These are phyloP conservation scores for Iselma pallidipennis DNA, from an alignment of 2,888 invertebrate species.

Conservation along the genomic window DNA sequence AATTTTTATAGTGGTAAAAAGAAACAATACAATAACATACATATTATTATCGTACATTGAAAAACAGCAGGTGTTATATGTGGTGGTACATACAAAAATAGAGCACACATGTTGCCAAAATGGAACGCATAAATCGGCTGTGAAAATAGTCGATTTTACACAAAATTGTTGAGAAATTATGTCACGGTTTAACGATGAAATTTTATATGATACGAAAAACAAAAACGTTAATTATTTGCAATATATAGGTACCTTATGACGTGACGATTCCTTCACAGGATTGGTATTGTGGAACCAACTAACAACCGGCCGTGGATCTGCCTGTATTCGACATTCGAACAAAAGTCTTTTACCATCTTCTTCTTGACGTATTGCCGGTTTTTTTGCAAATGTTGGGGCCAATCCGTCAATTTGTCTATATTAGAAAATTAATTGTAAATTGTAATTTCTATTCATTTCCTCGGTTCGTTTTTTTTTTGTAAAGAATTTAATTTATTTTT, in stretches of 20 bases:
- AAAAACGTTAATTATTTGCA: slow-evolving; percentile 3
- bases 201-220: too few relatives aligned
- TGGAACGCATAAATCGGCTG: slow-evolving; percentile 32
- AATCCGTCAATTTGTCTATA: slow-evolving; percentile 95
- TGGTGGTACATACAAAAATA: slow-evolving; percentile 38
- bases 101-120: slow-evolving; percentile 37
- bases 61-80: slow-evolving; percentile 43
- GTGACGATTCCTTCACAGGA: slow-evolving; percentile 77
- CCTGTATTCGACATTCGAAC: slow-evolving; percentile 93
- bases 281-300: slow-evolving; percentile 89
- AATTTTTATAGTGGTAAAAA: slow-evolving; percentile 28
- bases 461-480: slow-evolving; percentile 5
- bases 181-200: slow-evolving; percentile 20
- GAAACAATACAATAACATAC: slow-evolving; percentile 24
- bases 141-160: slow-evolving; percentile 31
- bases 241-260: slow-evolving; percentile 74
- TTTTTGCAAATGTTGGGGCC: slow-evolving; percentile 97
- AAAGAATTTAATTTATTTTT: slow-evolving; percentile 7
- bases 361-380: slow-evolving; percentile 96
- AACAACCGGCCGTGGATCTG: slow-evolving; percentile 88
- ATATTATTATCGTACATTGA: slow-evolving; percentile 21
- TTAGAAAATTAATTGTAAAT: slow-evolving; percentile 26
- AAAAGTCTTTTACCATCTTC: slow-evolving; percentile 92
- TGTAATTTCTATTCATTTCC: slow-evolving; percentile 14
- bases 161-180: slow-evolving; percentile 21